phyloP scores from a whole-genome alignment of 2,797 vertebrate genomes.

The Tapera naevia region DNA sequence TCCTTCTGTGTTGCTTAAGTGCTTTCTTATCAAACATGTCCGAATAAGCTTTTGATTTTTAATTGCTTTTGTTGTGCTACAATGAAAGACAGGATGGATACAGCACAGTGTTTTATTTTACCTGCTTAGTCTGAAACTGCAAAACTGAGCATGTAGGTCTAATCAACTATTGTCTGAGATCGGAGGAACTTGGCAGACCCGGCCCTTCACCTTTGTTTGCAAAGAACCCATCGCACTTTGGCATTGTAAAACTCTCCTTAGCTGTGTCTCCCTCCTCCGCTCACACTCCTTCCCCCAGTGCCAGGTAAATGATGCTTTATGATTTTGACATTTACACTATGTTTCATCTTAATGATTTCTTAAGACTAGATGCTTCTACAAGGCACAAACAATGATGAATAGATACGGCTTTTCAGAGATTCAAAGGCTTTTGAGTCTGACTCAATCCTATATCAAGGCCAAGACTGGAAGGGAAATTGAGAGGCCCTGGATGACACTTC shows the following conservation, averaged over 20 bases:
- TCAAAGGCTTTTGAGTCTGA: neutral
- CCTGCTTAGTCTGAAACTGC: neutral
- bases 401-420: neutral
- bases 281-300: neutral
- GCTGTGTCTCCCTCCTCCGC: accelerated
- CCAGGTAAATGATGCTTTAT: neutral
- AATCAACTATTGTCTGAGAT: neutral
- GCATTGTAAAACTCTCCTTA: neutral
- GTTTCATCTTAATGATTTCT: neutral
- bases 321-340: neutral
- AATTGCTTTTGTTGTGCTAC: slow-evolving; percentile 29
- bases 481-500: neutral
- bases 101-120: neutral
- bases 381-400: neutral
- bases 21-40: slow-evolving; percentile 65
- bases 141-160: neutral
- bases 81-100: slow-evolving; percentile 7
- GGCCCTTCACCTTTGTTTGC: neutral
- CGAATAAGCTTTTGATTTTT: neutral
- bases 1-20: slow-evolving; percentile 59
- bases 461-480: neutral
- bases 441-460: neutral
- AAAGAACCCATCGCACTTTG: neutral
- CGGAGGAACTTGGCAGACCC: neutral
- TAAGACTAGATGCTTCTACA: neutral